Base-by-base conservation (phyloP, 2,113 vertebrate species). In the Argyrosomus japonicus region DNA sequence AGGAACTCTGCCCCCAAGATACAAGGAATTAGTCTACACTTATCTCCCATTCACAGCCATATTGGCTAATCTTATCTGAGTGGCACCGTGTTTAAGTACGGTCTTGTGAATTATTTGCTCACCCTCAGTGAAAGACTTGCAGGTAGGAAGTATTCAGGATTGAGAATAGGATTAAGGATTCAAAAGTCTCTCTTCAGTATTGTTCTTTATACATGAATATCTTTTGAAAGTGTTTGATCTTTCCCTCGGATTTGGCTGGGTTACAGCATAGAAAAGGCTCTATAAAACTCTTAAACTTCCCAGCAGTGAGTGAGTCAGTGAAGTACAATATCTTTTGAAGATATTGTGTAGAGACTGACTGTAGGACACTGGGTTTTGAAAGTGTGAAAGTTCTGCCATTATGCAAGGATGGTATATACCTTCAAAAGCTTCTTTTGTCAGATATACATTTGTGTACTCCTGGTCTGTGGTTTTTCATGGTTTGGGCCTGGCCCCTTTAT, bases 41-140 rank as follows among this genome's bases (percentile, higher is more conserved):
- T 94, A 94, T 95, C 93, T 94, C 72, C 29, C 77, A 61, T 82
- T 81, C 77, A 25, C 94, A 94, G 90, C 88, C 89, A 67, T 76
- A 58, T 68, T 83, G 63, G 75, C 23, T 91, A 83, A 91, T 93
- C 90, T 93, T 82, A 93, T 93, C 93, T 68, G 27, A 36, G 68
- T 8, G 18, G 61, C 83, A 64, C 79, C 68, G 79, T 63, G 74
- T 89, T 87, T 85, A 82, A 89, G 82, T 81, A 68, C 73, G 77
- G 76, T 64, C 82, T 36, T 32, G 58, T 87, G 67, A 79, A 86
- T 81, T 57, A 83, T 83, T 89, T 65, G 61, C 74, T 56, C 75
- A 18, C 61, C 61, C 64, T 79, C 15, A 68, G 29, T 81, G 43
- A 71, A 75, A 82, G 32, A 54, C 76, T 81, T 17, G 62, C 76